Evolutionary conservation across 1,140 invertebrate species (phyloP), one percentile per base, ranked within the genome.

Genomic region (Cryptotermes secundus): DNA sequence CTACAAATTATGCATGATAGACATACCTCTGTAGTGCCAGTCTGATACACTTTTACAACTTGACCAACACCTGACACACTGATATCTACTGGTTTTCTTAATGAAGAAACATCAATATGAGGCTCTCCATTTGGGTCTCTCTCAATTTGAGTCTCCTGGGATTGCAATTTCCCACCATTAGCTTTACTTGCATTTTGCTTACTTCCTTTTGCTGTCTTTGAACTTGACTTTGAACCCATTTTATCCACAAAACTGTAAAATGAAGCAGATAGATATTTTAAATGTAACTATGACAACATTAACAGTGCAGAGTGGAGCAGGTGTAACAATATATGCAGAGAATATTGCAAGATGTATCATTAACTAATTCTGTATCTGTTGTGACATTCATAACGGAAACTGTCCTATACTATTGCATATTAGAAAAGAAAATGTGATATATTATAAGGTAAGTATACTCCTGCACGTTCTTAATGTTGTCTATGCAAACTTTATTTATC

Each of bases 11-110:
- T 35, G 26, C 42, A 26, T 24, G 36, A 12, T 59, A 49, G 86
- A 36, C 87, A 86, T 87, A 92, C 93, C 90, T 94, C 93, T 86
- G 90, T 90, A 86, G 93, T 93, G 38, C 92, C 93, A 86, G 91
- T 90, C 87, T 93, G 91, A 89, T 92, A 92, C 80, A 92, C 90
- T 84, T 91, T 91, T 59, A 91, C 89, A 10, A 92, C 92, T 86
- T 94, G 93, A 84, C 90, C 89, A 87, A 94, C 92, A 45, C 92
- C 92, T 45, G 92, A 91, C 80, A 93, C 87, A 87, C 92, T 93
- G 38, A 92, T 93, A 34, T 90, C 89, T 86, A 94, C 90, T 34
- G 93, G 93, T 87, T 93, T 93, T 86, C 92, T 90, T 81, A 95
- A 88, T 80, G 93, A 86, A 83, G 93, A 92, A 86, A 92, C 90